Evolutionary conservation across 2,797 vertebrate genomes (phyloP).

Genomic region (Myotis daubentonii): DNA sequence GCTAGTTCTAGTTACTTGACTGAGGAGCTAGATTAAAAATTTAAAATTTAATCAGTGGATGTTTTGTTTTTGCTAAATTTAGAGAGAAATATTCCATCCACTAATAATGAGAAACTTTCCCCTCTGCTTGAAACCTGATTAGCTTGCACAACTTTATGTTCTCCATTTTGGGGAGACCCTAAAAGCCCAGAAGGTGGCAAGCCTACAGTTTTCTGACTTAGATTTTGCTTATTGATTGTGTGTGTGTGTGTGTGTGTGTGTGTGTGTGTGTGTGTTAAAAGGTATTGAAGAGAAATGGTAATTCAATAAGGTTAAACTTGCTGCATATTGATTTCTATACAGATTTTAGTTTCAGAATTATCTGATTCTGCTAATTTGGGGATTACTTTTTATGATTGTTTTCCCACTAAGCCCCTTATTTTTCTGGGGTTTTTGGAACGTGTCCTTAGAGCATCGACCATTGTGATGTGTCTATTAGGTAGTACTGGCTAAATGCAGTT

Average conservation of each 20-base stretch:
- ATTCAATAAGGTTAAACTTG: background rate
- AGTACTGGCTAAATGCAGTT: background rate
- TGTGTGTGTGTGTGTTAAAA: background rate
- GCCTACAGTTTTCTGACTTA: background rate
- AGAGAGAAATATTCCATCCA: background rate
- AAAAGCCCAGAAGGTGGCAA: background rate
- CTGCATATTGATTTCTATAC: background rate
- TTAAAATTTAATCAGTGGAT: background rate
- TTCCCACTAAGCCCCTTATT: background rate
- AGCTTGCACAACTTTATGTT: background rate
- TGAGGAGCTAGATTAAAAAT: background rate
- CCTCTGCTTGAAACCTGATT: background rate
- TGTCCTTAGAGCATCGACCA: background rate
- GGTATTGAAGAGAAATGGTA: background rate
- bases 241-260: background rate
- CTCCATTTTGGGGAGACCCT: background rate
- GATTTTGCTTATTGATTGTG: background rate
- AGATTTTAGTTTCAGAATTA: conserved; percentile 25
- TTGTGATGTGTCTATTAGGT: background rate
- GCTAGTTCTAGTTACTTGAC: background rate
- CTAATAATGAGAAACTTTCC: background rate
- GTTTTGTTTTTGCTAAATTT: conserved; percentile 45
- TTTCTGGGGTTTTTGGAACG: background rate
- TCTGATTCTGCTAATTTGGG: background rate
- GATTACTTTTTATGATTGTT: background rate